phyloP scores from a whole-genome alignment of 1,140 invertebrate genomes.

The Coelopa frigida region DNA sequence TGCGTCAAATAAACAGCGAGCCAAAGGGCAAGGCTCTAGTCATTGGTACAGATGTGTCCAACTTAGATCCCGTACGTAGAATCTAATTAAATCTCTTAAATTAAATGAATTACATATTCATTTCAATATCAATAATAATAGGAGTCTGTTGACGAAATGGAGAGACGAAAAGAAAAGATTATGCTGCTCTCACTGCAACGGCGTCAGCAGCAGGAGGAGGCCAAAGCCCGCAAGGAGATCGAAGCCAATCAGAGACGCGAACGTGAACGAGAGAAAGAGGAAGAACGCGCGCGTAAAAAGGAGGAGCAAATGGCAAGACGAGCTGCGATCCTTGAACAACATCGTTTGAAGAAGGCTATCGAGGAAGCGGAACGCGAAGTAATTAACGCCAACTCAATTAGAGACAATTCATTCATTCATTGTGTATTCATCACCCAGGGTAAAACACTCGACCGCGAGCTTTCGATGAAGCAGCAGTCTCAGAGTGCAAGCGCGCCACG shows the following conservation, averaged over 20 bases:
- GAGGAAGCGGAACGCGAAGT: constrained; percentile 88
- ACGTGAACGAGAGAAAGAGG: constrained; percentile 74
- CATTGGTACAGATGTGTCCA: constrained; percentile 58
- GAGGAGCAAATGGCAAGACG: constrained; percentile 82
- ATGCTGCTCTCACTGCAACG: constrained; percentile 79
- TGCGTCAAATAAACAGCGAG: constrained; percentile 28
- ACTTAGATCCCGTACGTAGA: constrained; percentile 60
- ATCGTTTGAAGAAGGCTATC: constrained; percentile 89
- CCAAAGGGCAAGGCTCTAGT: constrained; percentile 55
- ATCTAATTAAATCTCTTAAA: constrained; percentile 50
- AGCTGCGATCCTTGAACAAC: constrained; percentile 84
- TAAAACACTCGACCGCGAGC: constrained; percentile 68
- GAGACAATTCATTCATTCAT: not conserved
- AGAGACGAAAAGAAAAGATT: constrained; percentile 81
- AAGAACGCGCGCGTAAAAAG: constrained; percentile 78
- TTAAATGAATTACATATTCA: not conserved
- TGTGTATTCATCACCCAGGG: constrained; percentile 48
- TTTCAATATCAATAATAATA: constrained; percentile 6
- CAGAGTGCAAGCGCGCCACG: constrained; percentile 48
- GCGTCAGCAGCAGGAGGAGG: constrained; percentile 82
- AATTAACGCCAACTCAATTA: no score
- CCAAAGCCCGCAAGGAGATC: constrained; percentile 73
- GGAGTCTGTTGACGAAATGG: constrained; percentile 78
- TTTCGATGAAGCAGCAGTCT: constrained; percentile 48
- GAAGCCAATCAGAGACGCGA: constrained; percentile 72